Evolutionary conservation across 2,888 invertebrate genomes (phyloP), one percentile per base, ranked within the genome.

Genomic region (Notocelia uddmanniana): DNA sequence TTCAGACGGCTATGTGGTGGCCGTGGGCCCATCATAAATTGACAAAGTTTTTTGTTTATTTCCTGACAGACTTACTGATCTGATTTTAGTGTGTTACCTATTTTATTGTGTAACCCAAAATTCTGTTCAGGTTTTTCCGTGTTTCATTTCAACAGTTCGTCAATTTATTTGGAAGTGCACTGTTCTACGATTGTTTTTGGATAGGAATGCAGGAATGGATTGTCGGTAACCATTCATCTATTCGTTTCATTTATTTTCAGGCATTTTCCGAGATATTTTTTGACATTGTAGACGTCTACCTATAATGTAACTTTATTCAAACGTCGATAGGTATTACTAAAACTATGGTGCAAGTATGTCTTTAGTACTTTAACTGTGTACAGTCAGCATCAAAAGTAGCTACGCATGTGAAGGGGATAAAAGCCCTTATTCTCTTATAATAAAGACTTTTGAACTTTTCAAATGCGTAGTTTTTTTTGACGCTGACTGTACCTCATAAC

Each of bases 161-260:
- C 48, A 50, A 48, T 52, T 54, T 64, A 54, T 52, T 64, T 63
- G 21, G 37, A 37, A 64, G 21, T 37, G 37, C 23, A 10, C 52
- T 34, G 19, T 34, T 37, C 19, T 19, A 21, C 34, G 52, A 54
- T n/a, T 8, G 34, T 34, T 63, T 50, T 10, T 19, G 52, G 34
- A 37, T 21, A 54, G 6, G 34, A 23, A 26, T n/a, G 41, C 45
- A 60, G 11, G 45, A 45, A 45, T 41, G 41, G 3, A 59, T 41
- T 21, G 15, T 60, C 23, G 23, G 45, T 60, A n/a, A 5, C 41
- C 8, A 26, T 26, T 60, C 23, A 26, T 23, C 23, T 45, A 45
- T 45, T 45, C n/a, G 26, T 45, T 45, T 3, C 23, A 60, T 60
- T 11, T 10, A 19, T 45, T 45, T 59, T 45, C 26, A 15, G 11